These are phyloP conservation scores for Epicampocera succincta DNA, from an alignment of 2,888 invertebrate species.

Conservation along the genomic window DNA sequence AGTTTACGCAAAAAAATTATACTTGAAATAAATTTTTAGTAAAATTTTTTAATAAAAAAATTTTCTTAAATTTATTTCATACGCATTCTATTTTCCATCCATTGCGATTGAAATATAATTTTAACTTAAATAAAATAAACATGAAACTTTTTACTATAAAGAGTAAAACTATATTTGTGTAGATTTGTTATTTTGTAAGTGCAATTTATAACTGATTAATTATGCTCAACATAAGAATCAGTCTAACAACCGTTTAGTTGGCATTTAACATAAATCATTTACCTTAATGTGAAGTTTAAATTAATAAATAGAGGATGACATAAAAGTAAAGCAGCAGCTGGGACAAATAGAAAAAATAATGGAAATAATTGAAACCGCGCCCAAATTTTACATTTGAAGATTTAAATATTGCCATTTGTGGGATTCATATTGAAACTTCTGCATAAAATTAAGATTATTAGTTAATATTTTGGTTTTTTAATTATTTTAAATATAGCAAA, in stretches of 20 bases:
- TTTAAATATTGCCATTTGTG: constrained; percentile 60
- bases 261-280: constrained; percentile 19
- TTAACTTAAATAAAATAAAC: constrained; percentile 29
- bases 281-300: constrained; percentile 18
- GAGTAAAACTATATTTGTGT: constrained; percentile 27
- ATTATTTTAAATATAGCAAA: constrained; percentile 7
- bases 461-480: background rate
- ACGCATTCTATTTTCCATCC: too few relatives aligned
- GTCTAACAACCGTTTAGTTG: constrained; percentile 35
- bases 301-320: constrained; percentile 15
- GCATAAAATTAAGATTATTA: background rate
- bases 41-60: too few relatives aligned
- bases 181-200: constrained; percentile 24
- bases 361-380: too few relatives aligned
- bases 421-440: constrained; percentile 64
- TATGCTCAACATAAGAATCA: constrained; percentile 76
- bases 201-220: constrained; percentile 51
- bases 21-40: too few relatives aligned
- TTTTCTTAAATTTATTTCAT: too few relatives aligned
- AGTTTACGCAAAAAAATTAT: too few relatives aligned
- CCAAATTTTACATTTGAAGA: background rate
- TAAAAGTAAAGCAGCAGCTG: constrained; percentile 18
- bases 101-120: constrained; percentile 17
- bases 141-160: constrained; percentile 20
- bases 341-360: too few relatives aligned